Percentiles rank a stretch among this genome's conserved stretches.
Evolutionary conservation across 2,888 invertebrate species (phyloP).

Genomic region (Trilocha varians): DNA sequence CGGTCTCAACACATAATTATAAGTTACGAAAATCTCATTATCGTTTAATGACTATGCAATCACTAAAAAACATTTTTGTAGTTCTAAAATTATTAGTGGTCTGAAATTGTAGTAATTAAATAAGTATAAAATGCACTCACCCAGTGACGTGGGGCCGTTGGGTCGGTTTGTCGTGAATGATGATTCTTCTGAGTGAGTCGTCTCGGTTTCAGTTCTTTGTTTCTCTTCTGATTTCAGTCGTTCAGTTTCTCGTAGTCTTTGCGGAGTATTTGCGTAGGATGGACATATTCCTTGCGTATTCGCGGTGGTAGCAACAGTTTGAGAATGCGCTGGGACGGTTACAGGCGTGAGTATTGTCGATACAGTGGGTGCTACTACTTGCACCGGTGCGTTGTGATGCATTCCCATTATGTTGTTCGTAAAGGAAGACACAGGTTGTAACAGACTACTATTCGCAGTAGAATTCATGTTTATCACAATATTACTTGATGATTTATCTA

Average conservation of each 20-base stretch:
- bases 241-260: slow-evolving; percentile 46
- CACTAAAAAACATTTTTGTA: no score
- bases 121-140: slow-evolving; percentile 33
- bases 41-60: no score
- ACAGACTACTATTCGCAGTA: background rate
- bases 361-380: slow-evolving; percentile 9
- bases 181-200: slow-evolving; percentile 20
- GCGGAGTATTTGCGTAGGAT: slow-evolving; percentile 20
- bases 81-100: background rate
- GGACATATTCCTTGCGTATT: slow-evolving; percentile 10
- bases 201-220: slow-evolving; percentile 24
- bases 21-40: no score
- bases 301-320: slow-evolving; percentile 9
- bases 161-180: slow-evolving; percentile 17
- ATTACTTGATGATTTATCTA: slow-evolving; percentile 31
- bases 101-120: no score
- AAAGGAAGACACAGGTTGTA: background rate
- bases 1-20: no score
- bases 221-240: slow-evolving; percentile 39
- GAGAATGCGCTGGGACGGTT: slow-evolving; percentile 8
- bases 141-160: slow-evolving; percentile 37
- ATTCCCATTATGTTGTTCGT: background rate
- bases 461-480: slow-evolving; percentile 12
- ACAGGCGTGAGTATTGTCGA: slow-evolving; percentile 17
- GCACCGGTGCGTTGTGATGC: background rate